Evolutionary conservation across 2,888 invertebrate species (phyloP).

Genomic region (Ditylenchus weischeri): DNA sequence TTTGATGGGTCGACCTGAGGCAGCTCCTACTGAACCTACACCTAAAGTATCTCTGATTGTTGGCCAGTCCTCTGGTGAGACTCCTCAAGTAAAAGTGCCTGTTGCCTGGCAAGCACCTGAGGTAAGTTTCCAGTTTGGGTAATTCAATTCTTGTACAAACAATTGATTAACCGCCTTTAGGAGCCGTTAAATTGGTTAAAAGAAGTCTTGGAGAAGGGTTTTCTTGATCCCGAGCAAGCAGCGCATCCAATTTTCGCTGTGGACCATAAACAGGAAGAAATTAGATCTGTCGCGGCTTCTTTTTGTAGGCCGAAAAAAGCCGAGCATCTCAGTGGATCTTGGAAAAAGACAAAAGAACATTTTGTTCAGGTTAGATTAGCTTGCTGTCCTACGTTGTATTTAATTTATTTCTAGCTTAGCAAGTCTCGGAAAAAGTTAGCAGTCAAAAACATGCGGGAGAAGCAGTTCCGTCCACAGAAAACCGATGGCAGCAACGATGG

Average conservation of each 20-base stretch:
- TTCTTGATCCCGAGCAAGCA: background rate
- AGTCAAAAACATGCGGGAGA: background rate
- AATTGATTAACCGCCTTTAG: background rate
- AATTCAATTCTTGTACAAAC: no score
- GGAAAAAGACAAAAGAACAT: background rate
- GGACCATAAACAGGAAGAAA: background rate
- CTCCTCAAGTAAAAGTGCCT: background rate
- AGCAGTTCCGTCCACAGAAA: background rate
- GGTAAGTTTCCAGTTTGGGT: no score
- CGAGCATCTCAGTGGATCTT: background rate
- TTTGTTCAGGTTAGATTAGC: constrained; percentile 2
- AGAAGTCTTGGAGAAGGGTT: background rate
- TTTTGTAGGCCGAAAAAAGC: background rate
- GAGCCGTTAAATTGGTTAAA: constrained; percentile 2
- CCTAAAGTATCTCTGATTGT: background rate
- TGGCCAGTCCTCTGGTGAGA: background rate
- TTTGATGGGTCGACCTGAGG: constrained; percentile 6
- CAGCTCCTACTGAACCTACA: background rate
- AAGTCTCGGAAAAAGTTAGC: background rate
- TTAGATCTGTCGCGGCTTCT: background rate
- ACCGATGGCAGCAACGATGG: no score
- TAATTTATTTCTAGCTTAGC: background rate
- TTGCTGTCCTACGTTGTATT: background rate
- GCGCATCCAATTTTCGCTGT: constrained; percentile 8
- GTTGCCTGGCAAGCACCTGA: no score